These are phyloP conservation scores for Mythimna lalbum DNA, from an alignment of 2,888 invertebrate genomes.

Conservation along the genomic window DNA sequence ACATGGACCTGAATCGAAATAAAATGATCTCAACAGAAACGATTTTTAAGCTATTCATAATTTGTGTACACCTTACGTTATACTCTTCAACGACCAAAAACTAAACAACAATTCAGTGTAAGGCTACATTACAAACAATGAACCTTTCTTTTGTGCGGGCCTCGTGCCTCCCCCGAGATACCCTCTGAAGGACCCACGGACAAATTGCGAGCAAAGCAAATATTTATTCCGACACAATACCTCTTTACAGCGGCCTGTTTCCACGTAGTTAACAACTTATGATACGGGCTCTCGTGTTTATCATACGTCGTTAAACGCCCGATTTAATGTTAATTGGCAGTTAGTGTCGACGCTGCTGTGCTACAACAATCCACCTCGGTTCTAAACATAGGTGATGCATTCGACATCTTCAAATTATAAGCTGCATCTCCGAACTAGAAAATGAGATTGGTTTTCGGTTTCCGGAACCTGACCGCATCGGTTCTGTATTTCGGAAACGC, in stretches of 20 bases:
- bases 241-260: constrained; percentile 51
- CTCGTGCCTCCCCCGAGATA: constrained; percentile 42
- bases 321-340: constrained; percentile 45
- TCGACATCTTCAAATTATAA: constrained; percentile 5
- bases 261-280: constrained; percentile 55
- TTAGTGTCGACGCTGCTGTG: constrained; percentile 32
- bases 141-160: constrained; percentile 35
- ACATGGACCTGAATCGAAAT: background rate
- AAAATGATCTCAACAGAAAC: background rate
- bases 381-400: background rate
- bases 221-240: constrained; percentile 60
- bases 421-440: background rate
- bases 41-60: background rate
- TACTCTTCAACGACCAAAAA: constrained; percentile 1
- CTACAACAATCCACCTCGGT: background rate
- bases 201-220: constrained; percentile 58
- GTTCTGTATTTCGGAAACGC: constrained; percentile 15
- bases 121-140: constrained; percentile 38
- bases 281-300: constrained; percentile 48
- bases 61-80: background rate
- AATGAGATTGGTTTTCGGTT: constrained; percentile 1
- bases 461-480: constrained; percentile 4
- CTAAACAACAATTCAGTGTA: constrained; percentile 22
- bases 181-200: constrained; percentile 17
- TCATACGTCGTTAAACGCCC: constrained; percentile 51